Percentiles rank a stretch among this genome's conserved stretches.
Conservation (phyloP, 64 coral and sea anemone genomes). For the Trachythela sp. region DNA sequence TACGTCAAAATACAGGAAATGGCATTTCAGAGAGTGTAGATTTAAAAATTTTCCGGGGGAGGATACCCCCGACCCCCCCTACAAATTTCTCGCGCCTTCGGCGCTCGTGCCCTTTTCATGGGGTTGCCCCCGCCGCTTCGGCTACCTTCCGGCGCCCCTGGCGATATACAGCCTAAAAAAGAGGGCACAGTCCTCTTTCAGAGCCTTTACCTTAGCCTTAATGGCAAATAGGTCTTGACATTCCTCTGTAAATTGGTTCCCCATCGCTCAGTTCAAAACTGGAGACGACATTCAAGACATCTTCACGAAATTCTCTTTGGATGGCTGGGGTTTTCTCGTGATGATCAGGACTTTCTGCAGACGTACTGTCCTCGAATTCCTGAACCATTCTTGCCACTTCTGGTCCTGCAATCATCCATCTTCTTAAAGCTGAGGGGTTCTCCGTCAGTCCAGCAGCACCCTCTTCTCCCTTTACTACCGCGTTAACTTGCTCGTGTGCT, state of each 20-base stretch:
- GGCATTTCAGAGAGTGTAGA: too few species aligned
- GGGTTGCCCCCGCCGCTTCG: too few species aligned
- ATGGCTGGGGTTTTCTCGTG: not conserved
- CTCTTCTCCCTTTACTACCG: not conserved
- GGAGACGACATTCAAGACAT: not conserved
- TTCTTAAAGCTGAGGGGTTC: not conserved
- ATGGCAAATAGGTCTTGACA: not conserved
- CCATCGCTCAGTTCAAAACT: conserved; percentile 14
- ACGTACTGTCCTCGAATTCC: not conserved
- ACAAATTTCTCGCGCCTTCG: too few species aligned
- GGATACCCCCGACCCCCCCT: too few species aligned
- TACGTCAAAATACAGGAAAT: too few species aligned
- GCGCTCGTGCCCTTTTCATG: not conserved
- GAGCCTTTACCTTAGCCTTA: conserved; percentile 22
- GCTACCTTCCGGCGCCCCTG: too few species aligned
- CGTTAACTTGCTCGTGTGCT: not conserved
- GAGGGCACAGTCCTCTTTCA: conserved; percentile 45
- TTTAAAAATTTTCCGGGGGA: too few species aligned
- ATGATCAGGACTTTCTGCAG: not conserved
- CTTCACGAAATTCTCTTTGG: conserved; percentile 10
- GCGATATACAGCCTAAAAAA: conserved; percentile 23
- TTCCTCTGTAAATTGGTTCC: conserved; percentile 42
- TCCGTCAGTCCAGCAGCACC: not conserved
- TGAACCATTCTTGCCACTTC: not conserved
- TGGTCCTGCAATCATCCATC: not conserved